Percentiles rank a stretch among this genome's conserved stretches.
phyloP scores from a whole-genome alignment of 2,797 vertebrate genomes.

The Bucorvus abyssinicus region DNA sequence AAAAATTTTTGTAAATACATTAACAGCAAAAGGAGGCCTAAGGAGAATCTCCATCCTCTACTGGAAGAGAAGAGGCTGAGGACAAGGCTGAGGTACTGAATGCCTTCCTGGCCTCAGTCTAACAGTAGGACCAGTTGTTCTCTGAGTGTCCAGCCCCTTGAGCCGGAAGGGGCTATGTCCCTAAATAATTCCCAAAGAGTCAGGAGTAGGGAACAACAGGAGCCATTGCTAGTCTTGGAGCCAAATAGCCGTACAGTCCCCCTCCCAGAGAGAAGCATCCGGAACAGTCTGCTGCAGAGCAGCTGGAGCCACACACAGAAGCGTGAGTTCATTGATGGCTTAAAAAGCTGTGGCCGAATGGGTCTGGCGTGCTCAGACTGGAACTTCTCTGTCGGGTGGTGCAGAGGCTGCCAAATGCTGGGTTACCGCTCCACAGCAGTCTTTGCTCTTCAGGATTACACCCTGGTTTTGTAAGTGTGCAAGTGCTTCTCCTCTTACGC shows the following conservation, averaged over 20 bases:
- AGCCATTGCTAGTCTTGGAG: neutral
- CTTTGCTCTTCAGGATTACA: neutral
- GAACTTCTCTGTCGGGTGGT: neutral
- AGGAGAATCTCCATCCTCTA: too few species aligned
- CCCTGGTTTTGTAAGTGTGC: accelerated
- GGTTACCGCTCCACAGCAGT: neutral
- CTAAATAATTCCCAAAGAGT: neutral
- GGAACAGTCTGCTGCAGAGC: neutral
- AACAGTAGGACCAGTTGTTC: too few species aligned
- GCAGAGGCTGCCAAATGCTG: neutral
- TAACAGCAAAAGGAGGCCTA: too few species aligned
- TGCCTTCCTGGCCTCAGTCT: too few species aligned
- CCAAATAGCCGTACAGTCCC: neutral
- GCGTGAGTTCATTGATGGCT: neutral
- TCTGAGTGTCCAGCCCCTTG: too few species aligned
- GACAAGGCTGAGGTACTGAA: too few species aligned
- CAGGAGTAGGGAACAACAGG: neutral
- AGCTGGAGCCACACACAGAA: neutral
- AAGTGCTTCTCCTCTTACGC: neutral
- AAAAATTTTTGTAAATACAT: too few species aligned
- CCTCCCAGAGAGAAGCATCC: neutral
- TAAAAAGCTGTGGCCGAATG: neutral
- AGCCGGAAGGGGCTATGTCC: neutral
- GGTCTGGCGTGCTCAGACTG: neutral
- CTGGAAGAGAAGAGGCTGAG: too few species aligned